Evolutionary conservation across 2,797 vertebrate species (phyloP), one percentile per base, ranked within the genome.

Genomic region (Platalea minor): DNA sequence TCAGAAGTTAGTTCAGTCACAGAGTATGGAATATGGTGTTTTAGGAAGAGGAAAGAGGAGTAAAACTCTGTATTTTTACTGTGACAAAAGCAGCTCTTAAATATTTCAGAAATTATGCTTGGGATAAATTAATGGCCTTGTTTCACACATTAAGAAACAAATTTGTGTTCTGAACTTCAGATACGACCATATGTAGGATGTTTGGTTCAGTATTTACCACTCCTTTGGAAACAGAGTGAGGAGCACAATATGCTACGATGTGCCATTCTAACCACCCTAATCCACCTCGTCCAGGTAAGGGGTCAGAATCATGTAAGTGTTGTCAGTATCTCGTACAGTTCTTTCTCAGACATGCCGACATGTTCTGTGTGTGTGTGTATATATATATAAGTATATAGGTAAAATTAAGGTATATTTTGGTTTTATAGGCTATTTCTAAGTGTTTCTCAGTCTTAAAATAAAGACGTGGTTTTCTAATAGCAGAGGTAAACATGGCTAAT

Each of bases 181-280:
- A 99, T 99, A 95, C 98, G 98, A 24, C 99, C 99, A 0, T 99
- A 99, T 7, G 99, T 99, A 14, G 99, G 98, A 82, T 99, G 99
- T 68, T 97, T 99, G 96, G 98, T 99, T 91, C 99, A 99, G 91
- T 99, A 99, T 97, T 98, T 99, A 83, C 99, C 99, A 16, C 98
- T 99, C 19, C 99, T 99, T 86, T 99, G 99, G 99, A 99, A 99
- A 96, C 99, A 99, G 92, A 99, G 99, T 33, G 99, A 99, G 97
- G 99, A 99, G 84, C 99, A 99, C 97, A 99, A 99, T 97, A 99
- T 99, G 99, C 97, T 99, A 18, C 98, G 99, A 72, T 99, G 99
- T 98, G 99, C 99, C 96, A 99, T 99, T 96, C 98, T 99, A 86
- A 99, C 99, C 13, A 99, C 99, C 4, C 98, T 99, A 37, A 98